Conservation (phyloP, 2,113 vertebrate genomes). For the Ploceus nigricollis region DNA sequence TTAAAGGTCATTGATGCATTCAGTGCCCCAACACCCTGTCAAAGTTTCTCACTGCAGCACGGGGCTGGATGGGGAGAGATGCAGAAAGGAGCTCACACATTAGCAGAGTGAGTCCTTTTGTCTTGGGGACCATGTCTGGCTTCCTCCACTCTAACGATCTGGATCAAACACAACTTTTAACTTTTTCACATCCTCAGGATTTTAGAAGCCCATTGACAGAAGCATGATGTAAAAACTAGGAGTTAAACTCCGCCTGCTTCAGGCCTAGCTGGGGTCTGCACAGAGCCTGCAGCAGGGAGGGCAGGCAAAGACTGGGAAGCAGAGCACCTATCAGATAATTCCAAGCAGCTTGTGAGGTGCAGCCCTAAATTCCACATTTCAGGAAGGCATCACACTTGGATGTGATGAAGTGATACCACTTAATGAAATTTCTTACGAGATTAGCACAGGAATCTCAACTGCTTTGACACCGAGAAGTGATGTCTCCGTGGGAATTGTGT, state of each 20-base stretch:
- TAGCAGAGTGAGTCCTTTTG: background rate
- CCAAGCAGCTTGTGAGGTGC: background rate
- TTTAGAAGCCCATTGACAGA: background rate
- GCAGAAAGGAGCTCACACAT: background rate
- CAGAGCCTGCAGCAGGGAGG: background rate
- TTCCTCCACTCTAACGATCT: background rate
- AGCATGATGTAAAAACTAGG: background rate
- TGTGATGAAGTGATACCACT: background rate
- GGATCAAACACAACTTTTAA: background rate
- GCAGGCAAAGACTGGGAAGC: background rate
- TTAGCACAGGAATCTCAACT: constrained; percentile 20
- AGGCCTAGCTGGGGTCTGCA: background rate
- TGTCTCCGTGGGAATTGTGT: background rate
- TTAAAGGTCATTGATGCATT: background rate
- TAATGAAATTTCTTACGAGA: background rate
- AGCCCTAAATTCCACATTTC: background rate
- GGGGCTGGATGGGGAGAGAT: background rate
- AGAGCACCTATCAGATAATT: background rate
- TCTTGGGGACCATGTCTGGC: background rate
- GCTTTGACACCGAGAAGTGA: background rate
- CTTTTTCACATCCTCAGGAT: background rate
- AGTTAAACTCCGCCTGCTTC: background rate
- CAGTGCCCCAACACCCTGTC: background rate
- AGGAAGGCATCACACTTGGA: background rate
- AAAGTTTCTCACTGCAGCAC: background rate